Evolutionary conservation across 2,888 invertebrate genomes (phyloP).

Genomic region (Dione vanillae): DNA sequence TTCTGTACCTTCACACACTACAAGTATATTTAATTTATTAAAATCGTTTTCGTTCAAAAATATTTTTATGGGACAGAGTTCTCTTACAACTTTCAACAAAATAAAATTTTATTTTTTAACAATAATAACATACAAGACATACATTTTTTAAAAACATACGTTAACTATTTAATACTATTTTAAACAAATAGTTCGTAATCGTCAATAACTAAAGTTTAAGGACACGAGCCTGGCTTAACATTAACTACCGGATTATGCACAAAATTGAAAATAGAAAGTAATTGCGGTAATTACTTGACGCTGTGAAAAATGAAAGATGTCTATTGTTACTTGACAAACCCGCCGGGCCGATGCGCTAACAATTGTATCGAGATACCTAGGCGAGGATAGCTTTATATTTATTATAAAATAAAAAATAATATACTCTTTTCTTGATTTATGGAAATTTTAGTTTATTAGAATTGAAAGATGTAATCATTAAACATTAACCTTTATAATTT

Average conservation of each 20-base stretch:
- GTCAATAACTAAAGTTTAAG: too few species aligned
- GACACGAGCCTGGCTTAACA: neutral
- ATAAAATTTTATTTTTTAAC: neutral
- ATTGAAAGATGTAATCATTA: too few species aligned
- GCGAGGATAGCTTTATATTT: neutral
- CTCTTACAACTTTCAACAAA: neutral
- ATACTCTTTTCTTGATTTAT: too few species aligned
- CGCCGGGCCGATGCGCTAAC: neutral
- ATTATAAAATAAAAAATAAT: neutral
- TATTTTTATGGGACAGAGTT: neutral
- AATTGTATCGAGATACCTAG: neutral
- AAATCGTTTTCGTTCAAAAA: neutral
- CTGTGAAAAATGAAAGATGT: slow-evolving; percentile 70
- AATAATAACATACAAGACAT: too few species aligned
- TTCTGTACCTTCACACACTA: neutral
- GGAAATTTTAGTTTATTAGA: too few species aligned
- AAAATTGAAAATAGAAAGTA: slow-evolving; percentile 25
- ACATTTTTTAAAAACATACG: too few species aligned
- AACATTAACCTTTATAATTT: too few species aligned
- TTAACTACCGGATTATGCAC: neutral
- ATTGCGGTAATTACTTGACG: slow-evolving; percentile 66
- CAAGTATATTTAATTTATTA: slow-evolving; percentile 3
- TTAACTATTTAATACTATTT: too few species aligned
- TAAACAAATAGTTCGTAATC: too few species aligned
- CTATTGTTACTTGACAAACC: slow-evolving; percentile 60